Percentiles rank a stretch among this genome's conserved stretches.
Evolutionary conservation across 2,888 invertebrate species (phyloP).

Genomic region (Phragmatobia fuliginosa): DNA sequence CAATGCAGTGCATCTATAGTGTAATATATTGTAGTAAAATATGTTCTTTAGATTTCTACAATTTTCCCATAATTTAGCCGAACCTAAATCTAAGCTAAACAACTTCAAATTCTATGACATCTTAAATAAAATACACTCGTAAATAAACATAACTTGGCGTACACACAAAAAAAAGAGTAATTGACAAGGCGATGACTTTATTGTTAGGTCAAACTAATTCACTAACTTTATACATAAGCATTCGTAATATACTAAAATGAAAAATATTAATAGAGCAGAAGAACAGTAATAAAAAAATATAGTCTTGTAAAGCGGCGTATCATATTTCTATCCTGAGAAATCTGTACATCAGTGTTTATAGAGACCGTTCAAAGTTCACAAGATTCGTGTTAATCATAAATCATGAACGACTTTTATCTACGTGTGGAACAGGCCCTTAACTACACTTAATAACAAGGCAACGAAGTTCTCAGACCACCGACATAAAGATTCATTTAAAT

Average conservation of each 20-base stretch:
- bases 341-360: not conserved
- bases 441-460: not conserved
- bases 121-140: too few species aligned
- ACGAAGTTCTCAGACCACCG: constrained; percentile 25
- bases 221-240: not conserved
- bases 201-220: not conserved
- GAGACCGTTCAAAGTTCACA: not conserved
- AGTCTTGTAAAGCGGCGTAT: not conserved
- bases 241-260: not conserved
- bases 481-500: constrained; percentile 28
- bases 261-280: too few species aligned
- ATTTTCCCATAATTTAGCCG: too few species aligned
- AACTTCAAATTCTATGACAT: too few species aligned
- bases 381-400: constrained; percentile 1
- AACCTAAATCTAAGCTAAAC: too few species aligned
- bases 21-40: too few species aligned
- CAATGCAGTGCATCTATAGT: too few species aligned
- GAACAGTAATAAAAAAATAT: not conserved
- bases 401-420: not conserved
- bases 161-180: not conserved
- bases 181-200: not conserved
- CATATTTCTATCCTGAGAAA: not conserved
- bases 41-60: too few species aligned
- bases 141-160: not conserved
- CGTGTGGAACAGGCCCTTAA: not conserved